Conservation (phyloP, 2,113 vertebrate species). For the Blennius ocellaris region DNA sequence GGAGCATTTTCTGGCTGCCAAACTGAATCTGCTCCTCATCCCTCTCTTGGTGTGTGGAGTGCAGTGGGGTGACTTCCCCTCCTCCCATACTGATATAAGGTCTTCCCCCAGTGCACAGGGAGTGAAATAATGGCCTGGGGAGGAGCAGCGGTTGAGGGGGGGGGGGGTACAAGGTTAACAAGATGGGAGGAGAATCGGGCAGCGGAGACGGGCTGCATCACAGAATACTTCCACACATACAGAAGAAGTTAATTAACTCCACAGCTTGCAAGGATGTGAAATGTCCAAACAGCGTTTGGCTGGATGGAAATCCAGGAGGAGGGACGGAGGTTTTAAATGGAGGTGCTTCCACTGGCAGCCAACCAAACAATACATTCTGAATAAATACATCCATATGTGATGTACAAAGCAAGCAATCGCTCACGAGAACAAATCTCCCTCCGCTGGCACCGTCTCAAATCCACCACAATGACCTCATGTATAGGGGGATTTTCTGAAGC, state of each 20-base stretch:
- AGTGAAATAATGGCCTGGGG: constrained; percentile 32
- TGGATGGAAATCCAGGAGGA: constrained; percentile 27
- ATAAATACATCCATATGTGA: constrained; percentile 49
- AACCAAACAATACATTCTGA: constrained; percentile 48
- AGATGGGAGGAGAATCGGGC: constrained; percentile 13
- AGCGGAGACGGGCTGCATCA: constrained; percentile 29
- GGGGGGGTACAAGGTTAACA: constrained; percentile 17
- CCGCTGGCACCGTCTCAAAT: constrained; percentile 50
- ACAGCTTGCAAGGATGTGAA: constrained; percentile 16
- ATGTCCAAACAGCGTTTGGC: constrained; percentile 34
- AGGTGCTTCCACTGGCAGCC: constrained; percentile 50
- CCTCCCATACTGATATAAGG: constrained; percentile 4
- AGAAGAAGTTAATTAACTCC: constrained; percentile 29
- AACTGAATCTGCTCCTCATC: constrained; percentile 77
- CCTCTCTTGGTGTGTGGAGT: constrained; percentile 50
- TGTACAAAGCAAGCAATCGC: constrained; percentile 15
- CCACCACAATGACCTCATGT: constrained; percentile 53
- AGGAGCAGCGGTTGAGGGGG: neutral
- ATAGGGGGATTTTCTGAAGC: constrained; percentile 45
- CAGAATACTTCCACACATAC: constrained; percentile 26
- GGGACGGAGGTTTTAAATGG: constrained; percentile 28
- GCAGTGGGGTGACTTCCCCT: constrained; percentile 31
- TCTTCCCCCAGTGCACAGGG: constrained; percentile 28
- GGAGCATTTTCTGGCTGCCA: constrained; percentile 67
- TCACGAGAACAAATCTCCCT: constrained; percentile 30